These are phyloP conservation scores for Gadus macrocephalus DNA, from an alignment of 2,113 vertebrate species.

Conservation along the genomic window DNA sequence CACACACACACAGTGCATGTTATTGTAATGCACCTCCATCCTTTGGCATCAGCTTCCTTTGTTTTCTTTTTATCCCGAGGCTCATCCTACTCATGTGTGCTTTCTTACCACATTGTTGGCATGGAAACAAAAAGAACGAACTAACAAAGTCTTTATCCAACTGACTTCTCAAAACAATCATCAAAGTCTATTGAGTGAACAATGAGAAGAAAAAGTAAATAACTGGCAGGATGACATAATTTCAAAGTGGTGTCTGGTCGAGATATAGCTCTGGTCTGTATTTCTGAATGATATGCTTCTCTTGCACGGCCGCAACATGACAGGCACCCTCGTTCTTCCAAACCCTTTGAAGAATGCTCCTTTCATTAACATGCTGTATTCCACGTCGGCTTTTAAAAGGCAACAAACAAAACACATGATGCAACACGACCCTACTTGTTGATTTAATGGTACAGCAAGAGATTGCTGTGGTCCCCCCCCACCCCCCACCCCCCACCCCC, in stretches of 20 bases:
- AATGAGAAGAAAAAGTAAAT: too few species aligned
- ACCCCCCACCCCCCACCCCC: too few species aligned
- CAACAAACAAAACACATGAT: conserved; percentile 29
- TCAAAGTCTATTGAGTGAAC: background rate
- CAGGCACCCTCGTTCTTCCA: conserved; percentile 10
- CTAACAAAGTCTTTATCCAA: conserved; percentile 6
- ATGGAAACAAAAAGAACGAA: background rate
- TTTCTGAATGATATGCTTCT: too few species aligned
- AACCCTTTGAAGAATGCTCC: conserved; percentile 12
- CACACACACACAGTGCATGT: too few species aligned
- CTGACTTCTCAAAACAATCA: background rate
- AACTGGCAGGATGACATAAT: too few species aligned
- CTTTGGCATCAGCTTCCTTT: background rate
- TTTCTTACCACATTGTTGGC: background rate
- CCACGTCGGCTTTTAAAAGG: conserved; percentile 19
- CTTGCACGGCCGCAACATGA: too few species aligned
- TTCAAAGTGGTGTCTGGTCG: too few species aligned
- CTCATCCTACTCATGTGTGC: background rate
- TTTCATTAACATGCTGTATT: background rate
- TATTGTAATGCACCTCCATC: background rate
- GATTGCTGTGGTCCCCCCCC: conserved; percentile 12
- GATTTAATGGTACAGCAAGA: conserved; percentile 46
- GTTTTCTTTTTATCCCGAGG: background rate
- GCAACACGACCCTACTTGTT: conserved; percentile 26
- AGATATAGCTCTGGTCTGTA: background rate